Evolutionary conservation across 2,113 vertebrate species (phyloP), one percentile per base, ranked within the genome.

Genomic region (Pseudonaja textilis): DNA sequence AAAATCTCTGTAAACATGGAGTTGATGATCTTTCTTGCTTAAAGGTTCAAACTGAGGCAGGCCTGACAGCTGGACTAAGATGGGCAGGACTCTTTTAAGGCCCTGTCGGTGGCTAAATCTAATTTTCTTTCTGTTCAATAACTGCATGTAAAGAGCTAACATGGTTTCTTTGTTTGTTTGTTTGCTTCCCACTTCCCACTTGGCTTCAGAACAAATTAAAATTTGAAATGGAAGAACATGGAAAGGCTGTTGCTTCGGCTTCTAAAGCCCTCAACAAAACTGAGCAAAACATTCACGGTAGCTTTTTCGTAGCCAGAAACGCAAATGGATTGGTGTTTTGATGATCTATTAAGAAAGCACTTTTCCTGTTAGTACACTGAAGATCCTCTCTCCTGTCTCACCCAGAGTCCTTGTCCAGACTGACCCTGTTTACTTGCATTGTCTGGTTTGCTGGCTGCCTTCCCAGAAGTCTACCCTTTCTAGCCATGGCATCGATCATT

Each of bases 401-500:
- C 97, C 95, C 97, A 97, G 97, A 96, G 96, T 96, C 97, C 96
- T 94, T 96, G 97, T 95, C 96, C 97, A 95, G 25, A 87, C 96
- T 98, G 97, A 98, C 98, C 88, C 98, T 94, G 92, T 94, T 96
- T 97, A 94, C 96, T 97, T 94, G 95, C 95, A 94, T 94, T 96
- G 98, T 97, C 97, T 97, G 96, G 96, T 97, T 97, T 95, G 95
- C 95, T 99, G 99, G 99, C 98, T 96, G 39, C 87, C 92, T 94
- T 97, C 98, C 98, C 98, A 97, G 97, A 96, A 97, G 96, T 96
- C 98, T 96, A 94, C 89, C 95, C 97, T 96, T 95, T 96, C 97
- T 97, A 98, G 97, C 98, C 96, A 95, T 96, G 97, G 98, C 98
- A 98, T 98, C 97, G 96, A 98, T 98, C 98, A 98, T 95, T 95